Evolutionary conservation across 1,140 invertebrate genomes (phyloP).

Genomic region (Polypedilum vanderplanki): DNA sequence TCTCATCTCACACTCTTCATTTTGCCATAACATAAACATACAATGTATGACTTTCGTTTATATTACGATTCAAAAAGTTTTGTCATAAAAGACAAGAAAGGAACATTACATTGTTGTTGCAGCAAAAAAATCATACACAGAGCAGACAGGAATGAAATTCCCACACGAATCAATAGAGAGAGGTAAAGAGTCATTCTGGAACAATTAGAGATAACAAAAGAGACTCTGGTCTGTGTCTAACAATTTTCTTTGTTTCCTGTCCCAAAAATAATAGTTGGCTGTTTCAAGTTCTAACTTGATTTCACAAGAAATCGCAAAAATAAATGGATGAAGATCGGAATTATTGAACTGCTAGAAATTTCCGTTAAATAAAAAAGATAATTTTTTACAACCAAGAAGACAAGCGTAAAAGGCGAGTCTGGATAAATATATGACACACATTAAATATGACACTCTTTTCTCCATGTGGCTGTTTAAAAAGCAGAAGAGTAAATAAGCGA

Average conservation of each 20-base stretch:
- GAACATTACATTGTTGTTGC: too few species aligned
- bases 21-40: too few species aligned
- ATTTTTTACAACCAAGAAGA: too few species aligned
- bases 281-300: slow-evolving; percentile 15
- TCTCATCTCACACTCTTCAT: too few species aligned
- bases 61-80: too few species aligned
- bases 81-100: too few species aligned
- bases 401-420: background rate
- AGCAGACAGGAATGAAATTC: background rate
- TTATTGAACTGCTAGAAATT: background rate
- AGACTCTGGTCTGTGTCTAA: background rate
- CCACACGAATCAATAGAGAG: background rate
- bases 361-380: too few species aligned
- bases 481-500: slow-evolving; percentile 18
- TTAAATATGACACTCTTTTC: slow-evolving; percentile 3
- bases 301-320: slow-evolving; percentile 1
- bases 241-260: background rate
- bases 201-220: slow-evolving; percentile 13
- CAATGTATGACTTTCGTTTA: too few species aligned
- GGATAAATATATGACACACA: slow-evolving; percentile 4
- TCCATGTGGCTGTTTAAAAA: background rate
- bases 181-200: background rate
- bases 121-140: too few species aligned
- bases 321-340: background rate
- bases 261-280: background rate